Evolutionary conservation across 1,140 invertebrate genomes (phyloP).

Genomic region (Drosophila bipectinata): DNA sequence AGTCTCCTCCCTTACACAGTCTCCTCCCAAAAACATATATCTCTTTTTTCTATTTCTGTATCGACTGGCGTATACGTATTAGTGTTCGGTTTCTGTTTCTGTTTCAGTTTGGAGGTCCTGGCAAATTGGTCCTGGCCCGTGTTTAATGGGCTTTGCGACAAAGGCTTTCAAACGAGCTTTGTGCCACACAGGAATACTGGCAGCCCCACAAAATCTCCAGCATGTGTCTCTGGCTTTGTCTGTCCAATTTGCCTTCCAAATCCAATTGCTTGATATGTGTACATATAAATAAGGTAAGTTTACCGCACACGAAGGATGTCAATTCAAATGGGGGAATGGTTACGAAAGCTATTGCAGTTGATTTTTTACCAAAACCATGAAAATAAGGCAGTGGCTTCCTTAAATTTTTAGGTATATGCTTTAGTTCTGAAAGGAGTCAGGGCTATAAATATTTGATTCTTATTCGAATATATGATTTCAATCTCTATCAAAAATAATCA

Average conservation of each 20-base stretch:
- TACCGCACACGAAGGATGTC: conserved; percentile 26
- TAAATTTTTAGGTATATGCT: too few species aligned
- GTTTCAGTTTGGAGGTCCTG: conserved; percentile 37
- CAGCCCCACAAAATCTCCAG: conserved; percentile 2
- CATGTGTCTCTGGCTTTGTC: conserved; percentile 33
- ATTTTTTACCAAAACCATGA: not conserved
- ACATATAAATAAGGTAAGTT: conserved; percentile 46
- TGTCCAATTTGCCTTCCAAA: conserved; percentile 42
- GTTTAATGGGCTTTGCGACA: conserved; percentile 69
- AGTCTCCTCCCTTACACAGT: conserved; percentile 8
- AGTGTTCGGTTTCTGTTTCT: conserved; percentile 3
- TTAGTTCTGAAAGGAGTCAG: too few species aligned
- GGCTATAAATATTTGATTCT: too few species aligned
- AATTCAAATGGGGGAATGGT: conserved; percentile 13
- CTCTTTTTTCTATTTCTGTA: conserved; percentile 39
- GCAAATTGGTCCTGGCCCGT: conserved; percentile 51
- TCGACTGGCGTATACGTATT: not conserved
- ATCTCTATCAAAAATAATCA: too few species aligned
- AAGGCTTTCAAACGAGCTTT: conserved; percentile 49
- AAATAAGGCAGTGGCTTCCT: not conserved
- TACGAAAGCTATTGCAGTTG: conserved; percentile 8
- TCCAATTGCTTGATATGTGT: conserved; percentile 43
- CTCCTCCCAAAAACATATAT: conserved; percentile 11
- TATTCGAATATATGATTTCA: too few species aligned
- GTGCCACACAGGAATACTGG: conserved; percentile 19